Evolutionary conservation across 2,888 invertebrate genomes (phyloP), one percentile per base, ranked within the genome.

Genomic region (Hipparchia semele): DNA sequence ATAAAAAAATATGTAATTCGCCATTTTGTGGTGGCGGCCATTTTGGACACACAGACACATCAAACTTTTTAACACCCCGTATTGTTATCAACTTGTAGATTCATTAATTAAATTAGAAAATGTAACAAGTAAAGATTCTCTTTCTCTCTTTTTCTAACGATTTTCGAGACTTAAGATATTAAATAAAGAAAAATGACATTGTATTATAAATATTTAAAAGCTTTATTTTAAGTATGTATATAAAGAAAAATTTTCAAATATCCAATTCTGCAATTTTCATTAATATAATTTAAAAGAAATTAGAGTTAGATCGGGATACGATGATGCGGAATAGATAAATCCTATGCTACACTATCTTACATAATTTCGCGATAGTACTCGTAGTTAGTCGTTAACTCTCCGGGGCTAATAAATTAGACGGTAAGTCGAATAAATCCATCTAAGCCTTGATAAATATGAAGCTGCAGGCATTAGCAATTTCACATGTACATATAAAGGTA

Each of bases 401-500:
- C 23, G 49, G 13, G 51, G 4, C 33, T 12, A 33, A 68, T 68
- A 60, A 60, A 68, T 68, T 23, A 49, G 51, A 68, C 13, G 51
- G 59, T 59, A 49, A 49, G 23, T 68, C 68, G 49, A 13, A 59
- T 51, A 70, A 70, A 49, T 56, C 51, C 23, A 70, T 70, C 70
- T 62, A 56, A 70, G 60, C 33, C 51, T 60, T 59, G 33, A 68
- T 68, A 60, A 51, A 68, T 68, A 59, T 75, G 76, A 75, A 78
- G 71, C 70, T 68, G 59, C 71, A 73, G 75, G 72, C 72, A 76
- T 72, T 13, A 72, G 67, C 73, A 76, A 74, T 75, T 77, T 78
- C 76, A 78, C 56, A 75, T 73, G 68, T 73, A 73, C 75, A 76
- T 77, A 74, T 74, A 76, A 76, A 77, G 69, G 76, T 77, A 75